Percentiles rank a stretch among this genome's conserved stretches.
Conservation (phyloP, 2,113 vertebrate species). For the Callaeas wilsoni region DNA sequence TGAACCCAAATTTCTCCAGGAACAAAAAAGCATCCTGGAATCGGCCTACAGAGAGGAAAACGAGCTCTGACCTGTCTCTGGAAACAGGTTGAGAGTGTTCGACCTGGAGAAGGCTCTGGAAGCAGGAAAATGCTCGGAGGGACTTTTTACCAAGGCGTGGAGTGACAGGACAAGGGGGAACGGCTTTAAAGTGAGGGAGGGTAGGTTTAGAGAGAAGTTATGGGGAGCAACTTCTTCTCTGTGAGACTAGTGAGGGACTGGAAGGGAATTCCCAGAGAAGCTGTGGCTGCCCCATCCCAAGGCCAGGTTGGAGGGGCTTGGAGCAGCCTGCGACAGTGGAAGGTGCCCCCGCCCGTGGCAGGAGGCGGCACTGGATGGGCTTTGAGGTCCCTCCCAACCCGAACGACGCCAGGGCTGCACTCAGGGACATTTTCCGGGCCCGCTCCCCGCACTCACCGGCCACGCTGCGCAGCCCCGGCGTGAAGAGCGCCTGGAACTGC, state of each 20-base stretch:
- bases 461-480: constrained; percentile 82
- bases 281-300: not conserved
- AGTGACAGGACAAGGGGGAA: not conserved
- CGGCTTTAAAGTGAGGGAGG: accelerated
- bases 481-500: constrained; percentile 88
- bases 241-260: accelerated
- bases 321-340: accelerated
- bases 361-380: accelerated
- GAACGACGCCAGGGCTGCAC: accelerated
- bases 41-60: accelerated
- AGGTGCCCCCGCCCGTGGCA: not conserved
- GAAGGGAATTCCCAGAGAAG: not conserved
- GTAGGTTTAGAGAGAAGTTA: too few relatives aligned
- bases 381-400: not conserved
- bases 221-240: not conserved
- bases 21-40: too few relatives aligned
- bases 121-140: not conserved
- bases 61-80: accelerated
- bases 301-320: not conserved
- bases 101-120: not conserved
- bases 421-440: not conserved
- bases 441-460: constrained; percentile 72
- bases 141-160: not conserved
- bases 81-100: not conserved
- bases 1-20: accelerated